Evolutionary conservation across 92 coral and sea anemone genomes (phyloP).

Genomic region (Palythoa heliodiscus): DNA sequence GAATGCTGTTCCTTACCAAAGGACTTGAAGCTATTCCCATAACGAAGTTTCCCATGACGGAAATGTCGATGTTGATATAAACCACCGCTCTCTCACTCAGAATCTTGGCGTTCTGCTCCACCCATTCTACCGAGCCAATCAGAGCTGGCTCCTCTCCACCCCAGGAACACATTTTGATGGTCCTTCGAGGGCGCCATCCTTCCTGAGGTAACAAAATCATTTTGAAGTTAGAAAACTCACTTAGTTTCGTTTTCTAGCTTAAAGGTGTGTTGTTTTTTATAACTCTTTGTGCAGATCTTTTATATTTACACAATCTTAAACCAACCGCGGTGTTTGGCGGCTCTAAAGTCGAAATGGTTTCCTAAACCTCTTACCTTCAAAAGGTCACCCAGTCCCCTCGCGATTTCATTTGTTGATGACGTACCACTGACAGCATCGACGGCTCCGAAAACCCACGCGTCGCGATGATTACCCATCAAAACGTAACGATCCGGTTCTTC

Average conservation of each 20-base stretch:
- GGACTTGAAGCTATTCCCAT: constrained; percentile 46
- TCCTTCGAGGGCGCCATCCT: constrained; percentile 60
- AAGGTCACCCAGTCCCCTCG: constrained; percentile 61
- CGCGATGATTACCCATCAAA: constrained; percentile 66
- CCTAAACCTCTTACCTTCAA: constrained; percentile 33
- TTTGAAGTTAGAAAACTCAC: background rate
- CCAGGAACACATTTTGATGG: constrained; percentile 86
- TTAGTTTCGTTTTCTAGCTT: background rate
- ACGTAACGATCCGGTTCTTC: constrained; percentile 79
- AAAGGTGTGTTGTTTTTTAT: background rate
- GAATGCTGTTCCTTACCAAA: constrained; percentile 53
- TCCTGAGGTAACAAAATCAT: background rate
- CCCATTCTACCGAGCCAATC: constrained; percentile 95
- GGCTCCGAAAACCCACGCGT: constrained; percentile 78
- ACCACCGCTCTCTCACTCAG: constrained; percentile 51
- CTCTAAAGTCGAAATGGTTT: background rate
- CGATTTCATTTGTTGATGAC: constrained; percentile 57
- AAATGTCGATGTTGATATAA: constrained; percentile 46
- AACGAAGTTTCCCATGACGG: constrained; percentile 49
- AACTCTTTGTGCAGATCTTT: background rate
- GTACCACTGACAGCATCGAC: constrained; percentile 74
- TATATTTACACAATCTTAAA: background rate
- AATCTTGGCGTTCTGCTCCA: constrained; percentile 54
- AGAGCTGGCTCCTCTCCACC: constrained; percentile 88
- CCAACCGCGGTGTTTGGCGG: background rate